phyloP scores from a whole-genome alignment of 2,113 vertebrate genomes.

The Lipophrys pholis region DNA sequence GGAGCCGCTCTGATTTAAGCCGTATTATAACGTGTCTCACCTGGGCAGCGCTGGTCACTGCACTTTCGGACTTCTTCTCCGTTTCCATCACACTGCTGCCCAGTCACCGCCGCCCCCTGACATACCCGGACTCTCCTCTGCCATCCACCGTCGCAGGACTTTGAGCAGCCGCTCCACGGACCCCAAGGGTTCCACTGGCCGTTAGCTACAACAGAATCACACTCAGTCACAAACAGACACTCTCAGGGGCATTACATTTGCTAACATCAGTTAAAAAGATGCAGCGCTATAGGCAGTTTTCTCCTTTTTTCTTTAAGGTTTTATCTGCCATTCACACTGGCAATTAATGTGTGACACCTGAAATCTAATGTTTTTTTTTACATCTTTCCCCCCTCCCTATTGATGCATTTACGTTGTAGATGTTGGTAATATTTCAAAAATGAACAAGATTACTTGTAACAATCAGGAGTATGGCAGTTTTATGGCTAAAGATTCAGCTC shows the following conservation, averaged over 20 bases:
- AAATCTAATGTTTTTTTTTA: conserved; percentile 25
- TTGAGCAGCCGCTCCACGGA: conserved; percentile 97
- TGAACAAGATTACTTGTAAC: conserved; percentile 35
- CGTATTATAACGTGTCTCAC: conserved; percentile 81
- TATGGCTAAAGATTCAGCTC: conserved; percentile 42
- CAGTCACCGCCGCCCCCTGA: conserved; percentile 89
- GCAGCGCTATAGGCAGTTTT: neutral
- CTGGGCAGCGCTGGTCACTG: conserved; percentile 96
- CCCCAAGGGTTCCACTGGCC: conserved; percentile 99
- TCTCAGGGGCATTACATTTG: neutral
- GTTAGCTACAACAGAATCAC: conserved; percentile 85
- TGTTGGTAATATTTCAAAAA: conserved; percentile 21
- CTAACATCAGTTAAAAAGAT: neutral
- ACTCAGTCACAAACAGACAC: conserved; percentile 29
- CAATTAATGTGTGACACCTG: conserved; percentile 39
- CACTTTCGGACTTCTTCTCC: conserved; percentile 94
- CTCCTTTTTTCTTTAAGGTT: neutral
- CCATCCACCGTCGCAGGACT: conserved; percentile 97
- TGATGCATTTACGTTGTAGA: conserved; percentile 11
- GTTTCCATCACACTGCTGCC: conserved; percentile 92
- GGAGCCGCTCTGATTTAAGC: conserved; percentile 31
- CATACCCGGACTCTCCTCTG: conserved; percentile 92
- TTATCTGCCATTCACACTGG: neutral
- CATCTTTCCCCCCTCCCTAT: conserved; percentile 8
- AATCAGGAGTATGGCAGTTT: conserved; percentile 55